A percentile compares a stretch with the other conserved stretches of the same genome.
Evolutionary conservation across 2,113 vertebrate species (phyloP).

Genomic region (Myodes glareolus): DNA sequence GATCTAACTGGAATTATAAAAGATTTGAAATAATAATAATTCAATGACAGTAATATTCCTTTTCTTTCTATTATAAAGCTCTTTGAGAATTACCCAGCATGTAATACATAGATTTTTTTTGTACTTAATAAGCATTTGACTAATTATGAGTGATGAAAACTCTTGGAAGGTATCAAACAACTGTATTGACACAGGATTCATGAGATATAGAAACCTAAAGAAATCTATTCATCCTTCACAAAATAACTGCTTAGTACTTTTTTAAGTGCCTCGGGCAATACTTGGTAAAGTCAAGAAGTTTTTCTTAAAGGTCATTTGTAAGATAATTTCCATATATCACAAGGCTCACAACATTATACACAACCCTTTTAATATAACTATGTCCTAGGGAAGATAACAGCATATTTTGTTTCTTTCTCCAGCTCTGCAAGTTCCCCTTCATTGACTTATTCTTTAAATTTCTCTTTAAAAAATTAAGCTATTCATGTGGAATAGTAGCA

Average conservation of each 20-base stretch:
- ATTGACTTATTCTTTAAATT: not conserved
- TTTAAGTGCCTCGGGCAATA: not conserved
- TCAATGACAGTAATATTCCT: not conserved
- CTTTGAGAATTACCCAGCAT: not conserved
- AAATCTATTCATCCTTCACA: not conserved
- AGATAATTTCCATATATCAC: not conserved
- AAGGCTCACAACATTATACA: not conserved
- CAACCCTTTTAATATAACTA: not conserved
- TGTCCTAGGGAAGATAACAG: not conserved
- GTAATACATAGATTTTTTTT: not conserved
- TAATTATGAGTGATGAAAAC: not conserved
- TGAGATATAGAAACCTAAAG: not conserved
- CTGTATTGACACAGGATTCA: not conserved
- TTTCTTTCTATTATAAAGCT: not conserved
- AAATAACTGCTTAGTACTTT: not conserved
- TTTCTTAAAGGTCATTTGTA: not conserved
- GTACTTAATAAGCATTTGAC: not conserved
- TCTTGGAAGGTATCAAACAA: not conserved
- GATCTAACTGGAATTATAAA: not conserved
- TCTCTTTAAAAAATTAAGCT: not conserved
- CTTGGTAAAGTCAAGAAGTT: not conserved
- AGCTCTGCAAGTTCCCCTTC: not conserved
- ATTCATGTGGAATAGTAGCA: not conserved
- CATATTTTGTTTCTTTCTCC: not conserved
- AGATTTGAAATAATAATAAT: constrained; percentile 1